Evolutionary conservation across 2,888 invertebrate genomes (phyloP).

Genomic region (Crossocerus cetratus): DNA sequence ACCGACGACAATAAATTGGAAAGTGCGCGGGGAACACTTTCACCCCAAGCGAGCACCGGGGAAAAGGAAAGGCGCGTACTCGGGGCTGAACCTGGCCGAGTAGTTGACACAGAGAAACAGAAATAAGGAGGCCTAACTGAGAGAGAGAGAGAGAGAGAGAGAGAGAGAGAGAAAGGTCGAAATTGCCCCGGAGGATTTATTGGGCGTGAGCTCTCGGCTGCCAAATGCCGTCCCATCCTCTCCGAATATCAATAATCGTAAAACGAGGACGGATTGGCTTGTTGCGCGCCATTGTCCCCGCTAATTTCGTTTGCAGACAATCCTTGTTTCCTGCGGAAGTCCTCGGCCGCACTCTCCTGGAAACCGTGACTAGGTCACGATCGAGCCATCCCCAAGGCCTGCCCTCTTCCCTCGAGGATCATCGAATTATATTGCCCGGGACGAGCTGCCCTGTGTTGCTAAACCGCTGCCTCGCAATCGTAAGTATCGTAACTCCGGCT

Average conservation of each 20-base stretch:
- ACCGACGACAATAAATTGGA: constrained; percentile 55
- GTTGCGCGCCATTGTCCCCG: constrained; percentile 16
- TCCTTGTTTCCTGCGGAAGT: constrained; percentile 4
- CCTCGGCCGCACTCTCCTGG: neutral
- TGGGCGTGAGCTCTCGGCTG: constrained; percentile 13
- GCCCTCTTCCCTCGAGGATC: neutral
- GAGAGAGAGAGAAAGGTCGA: neutral
- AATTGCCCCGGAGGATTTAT: constrained; percentile 16
- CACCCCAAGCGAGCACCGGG: constrained; percentile 10
- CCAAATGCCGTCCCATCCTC: constrained; percentile 16
- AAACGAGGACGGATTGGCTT: constrained; percentile 23
- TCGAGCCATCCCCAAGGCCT: neutral
- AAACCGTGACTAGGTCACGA: constrained; percentile 1
- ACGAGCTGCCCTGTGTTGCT: neutral
- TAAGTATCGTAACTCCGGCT: neutral
- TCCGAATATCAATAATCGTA: constrained; percentile 24
- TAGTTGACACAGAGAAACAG: neutral
- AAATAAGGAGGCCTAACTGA: neutral
- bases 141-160: neutral
- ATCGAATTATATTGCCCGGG: neutral
- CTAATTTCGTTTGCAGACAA: constrained; percentile 41
- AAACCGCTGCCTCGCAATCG: neutral
- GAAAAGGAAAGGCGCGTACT: neutral
- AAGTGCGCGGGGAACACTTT: constrained; percentile 47
- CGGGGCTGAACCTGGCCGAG: neutral